Conservation (phyloP, 2,888 invertebrate species). For the Aproaerema taeniolella region DNA sequence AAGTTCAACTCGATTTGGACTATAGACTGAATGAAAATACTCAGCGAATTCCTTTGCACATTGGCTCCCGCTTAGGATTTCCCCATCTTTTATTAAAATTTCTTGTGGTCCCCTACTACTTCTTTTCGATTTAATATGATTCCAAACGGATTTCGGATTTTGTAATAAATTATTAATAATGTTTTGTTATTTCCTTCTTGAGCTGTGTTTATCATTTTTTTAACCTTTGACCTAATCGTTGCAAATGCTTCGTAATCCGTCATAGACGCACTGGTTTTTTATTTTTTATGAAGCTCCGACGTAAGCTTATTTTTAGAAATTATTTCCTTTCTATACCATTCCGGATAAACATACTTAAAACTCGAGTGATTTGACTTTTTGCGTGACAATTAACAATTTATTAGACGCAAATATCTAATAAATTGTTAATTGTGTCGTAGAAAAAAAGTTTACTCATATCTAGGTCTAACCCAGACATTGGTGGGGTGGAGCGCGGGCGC, state of each 20-base stretch:
- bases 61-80: constrained; percentile 8
- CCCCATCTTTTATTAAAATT: constrained; percentile 12
- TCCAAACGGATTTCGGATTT: constrained; percentile 20
- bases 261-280: constrained; percentile 10
- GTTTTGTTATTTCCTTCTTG: constrained; percentile 7
- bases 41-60: constrained; percentile 15
- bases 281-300: constrained; percentile 16
- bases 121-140: constrained; percentile 12
- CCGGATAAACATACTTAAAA: constrained; percentile 16
- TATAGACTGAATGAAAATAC: constrained; percentile 16
- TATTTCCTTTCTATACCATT: constrained; percentile 20
- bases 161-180: constrained; percentile 12
- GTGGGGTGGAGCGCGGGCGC: background rate
- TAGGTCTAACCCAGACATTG: background rate
- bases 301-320: constrained; percentile 18
- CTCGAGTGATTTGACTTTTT: constrained; percentile 12
- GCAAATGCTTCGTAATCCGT: constrained; percentile 14
- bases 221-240: constrained; percentile 9
- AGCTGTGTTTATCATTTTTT: constrained; percentile 7
- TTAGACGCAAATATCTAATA: constrained; percentile 15
- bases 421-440: constrained; percentile 13
- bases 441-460: constrained; percentile 6
- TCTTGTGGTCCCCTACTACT: background rate
- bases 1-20: constrained; percentile 2
- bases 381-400: too few species aligned